Evolutionary conservation across 2,113 vertebrate species (phyloP).

Genomic region (Penelope pileata): DNA sequence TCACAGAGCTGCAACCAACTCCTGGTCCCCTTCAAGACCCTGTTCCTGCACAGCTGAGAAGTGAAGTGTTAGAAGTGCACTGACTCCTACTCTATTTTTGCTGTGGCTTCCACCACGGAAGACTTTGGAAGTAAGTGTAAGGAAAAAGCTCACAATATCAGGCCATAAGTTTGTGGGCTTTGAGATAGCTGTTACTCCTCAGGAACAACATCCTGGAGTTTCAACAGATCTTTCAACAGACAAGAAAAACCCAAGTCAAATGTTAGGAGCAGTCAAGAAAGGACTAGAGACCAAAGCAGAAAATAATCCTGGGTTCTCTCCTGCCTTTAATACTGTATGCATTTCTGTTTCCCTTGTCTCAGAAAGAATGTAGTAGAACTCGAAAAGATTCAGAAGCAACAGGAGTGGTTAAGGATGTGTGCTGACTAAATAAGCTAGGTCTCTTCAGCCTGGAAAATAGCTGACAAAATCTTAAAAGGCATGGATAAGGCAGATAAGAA

Average conservation of each 20-base stretch:
- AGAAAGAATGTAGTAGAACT: not conserved
- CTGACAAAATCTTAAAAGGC: not conserved
- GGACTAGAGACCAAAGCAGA: not conserved
- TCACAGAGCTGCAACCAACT: not conserved
- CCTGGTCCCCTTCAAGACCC: not conserved
- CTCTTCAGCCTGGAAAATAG: not conserved
- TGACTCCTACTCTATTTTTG: fast-evolving
- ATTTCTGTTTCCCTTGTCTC: not conserved
- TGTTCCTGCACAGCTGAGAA: not conserved
- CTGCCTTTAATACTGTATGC: not conserved
- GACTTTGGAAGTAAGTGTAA: not conserved
- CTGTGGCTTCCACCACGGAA: not conserved
- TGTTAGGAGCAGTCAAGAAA: not conserved
- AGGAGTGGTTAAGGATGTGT: not conserved
- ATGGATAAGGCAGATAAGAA: not conserved
- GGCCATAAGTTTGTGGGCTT: not conserved
- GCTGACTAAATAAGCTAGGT: not conserved
- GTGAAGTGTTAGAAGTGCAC: not conserved
- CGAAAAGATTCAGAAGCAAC: not conserved
- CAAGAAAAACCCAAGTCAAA: not conserved
- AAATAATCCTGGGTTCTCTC: not conserved
- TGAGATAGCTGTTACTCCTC: not conserved
- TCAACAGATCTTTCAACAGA: not conserved
- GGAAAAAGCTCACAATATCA: fast-evolving
- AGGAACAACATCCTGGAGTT: not conserved